Evolutionary conservation across 1,140 invertebrate genomes (phyloP), one percentile per base, ranked within the genome.

Genomic region (Dinoponera quadriceps): DNA sequence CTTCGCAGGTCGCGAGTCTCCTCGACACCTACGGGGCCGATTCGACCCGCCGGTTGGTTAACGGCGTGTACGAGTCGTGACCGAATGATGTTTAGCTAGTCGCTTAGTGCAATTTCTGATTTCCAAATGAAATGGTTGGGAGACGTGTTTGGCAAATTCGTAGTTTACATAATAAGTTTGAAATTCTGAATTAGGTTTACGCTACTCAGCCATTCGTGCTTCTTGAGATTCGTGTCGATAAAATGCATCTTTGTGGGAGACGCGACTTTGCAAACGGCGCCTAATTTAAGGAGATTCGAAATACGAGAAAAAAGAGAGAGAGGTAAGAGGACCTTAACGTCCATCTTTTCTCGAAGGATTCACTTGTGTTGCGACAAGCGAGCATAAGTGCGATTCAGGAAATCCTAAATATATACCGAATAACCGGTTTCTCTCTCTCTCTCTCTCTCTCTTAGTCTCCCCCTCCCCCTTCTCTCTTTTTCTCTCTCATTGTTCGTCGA

Each of bases 361-460:
- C 48, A 54, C 63, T 44, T 11, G 25, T n/a, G 25, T 22, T 44
- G 75, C 51, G 62, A 44, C 51, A 80, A 44, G 38, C 44, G 22
- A 44, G 66, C 44, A 20, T 38, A 55, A 29, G 51, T 18, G 22
- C 51, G 65, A 59, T 80, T 25, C 65, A 80, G 65, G 65, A 80
- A 80, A 80, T 80, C 54, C 65, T 80, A 80, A 80, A 80, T 80
- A 80, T 80, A 80, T 71, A 80, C n/a, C 51, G 65, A 80, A 48
- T 80, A 80, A 80, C 75, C 75, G 75, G 75, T 80, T 80, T 80
- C 38, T 44, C 38, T 44, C 38, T 11, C 38, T 44, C 33, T 33
- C 33, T 33, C 33, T 33, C 7, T 33, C 33, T 33, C 33, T 33
- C 33, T 33, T 7, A 33, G 2, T 33, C 33, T 33, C 33, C 7